These are phyloP conservation scores for Phytoseiulus persimilis DNA, from an alignment of 2,888 invertebrate genomes.

Conservation along the genomic window DNA sequence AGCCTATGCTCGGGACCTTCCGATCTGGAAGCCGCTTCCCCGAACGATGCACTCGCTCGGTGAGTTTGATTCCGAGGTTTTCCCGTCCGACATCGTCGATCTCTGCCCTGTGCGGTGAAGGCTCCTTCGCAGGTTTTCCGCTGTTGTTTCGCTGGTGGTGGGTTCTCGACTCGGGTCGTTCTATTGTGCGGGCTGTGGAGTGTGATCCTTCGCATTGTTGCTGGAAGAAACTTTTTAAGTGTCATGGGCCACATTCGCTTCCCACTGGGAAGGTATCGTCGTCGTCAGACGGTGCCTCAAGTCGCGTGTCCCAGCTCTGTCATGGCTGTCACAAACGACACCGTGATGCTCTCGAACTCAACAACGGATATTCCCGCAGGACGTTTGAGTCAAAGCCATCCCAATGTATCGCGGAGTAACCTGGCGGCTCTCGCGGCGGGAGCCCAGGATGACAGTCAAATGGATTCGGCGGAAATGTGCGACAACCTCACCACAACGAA, in stretches of 20 bases:
- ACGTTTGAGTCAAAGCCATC: slow-evolving; percentile 45
- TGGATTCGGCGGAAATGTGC: slow-evolving; percentile 36
- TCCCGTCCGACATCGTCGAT: background rate
- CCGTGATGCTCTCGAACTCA: background rate
- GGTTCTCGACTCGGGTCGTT: too few species aligned
- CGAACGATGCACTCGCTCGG: slow-evolving; percentile 25
- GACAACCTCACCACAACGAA: slow-evolving; percentile 17
- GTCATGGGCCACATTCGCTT: slow-evolving; percentile 30
- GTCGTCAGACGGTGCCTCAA: background rate
- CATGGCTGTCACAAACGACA: background rate
- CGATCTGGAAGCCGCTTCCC: slow-evolving; percentile 36
- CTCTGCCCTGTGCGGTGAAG: background rate
- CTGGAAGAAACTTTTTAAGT: background rate
- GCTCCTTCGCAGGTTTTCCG: background rate
- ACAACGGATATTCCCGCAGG: background rate
- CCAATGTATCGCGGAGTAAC: slow-evolving; percentile 45
- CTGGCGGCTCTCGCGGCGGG: slow-evolving; percentile 41
- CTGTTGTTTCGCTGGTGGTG: background rate
- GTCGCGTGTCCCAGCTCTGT: background rate
- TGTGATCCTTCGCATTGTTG: background rate
- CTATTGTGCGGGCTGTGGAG: background rate
- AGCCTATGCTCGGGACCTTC: background rate
- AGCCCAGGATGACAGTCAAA: slow-evolving; percentile 15
- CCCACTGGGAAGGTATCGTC: slow-evolving; percentile 23
- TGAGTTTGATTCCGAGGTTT: background rate